Evolutionary conservation across 2,113 vertebrate species (phyloP).

Genomic region (Nycticebus coucang): DNA sequence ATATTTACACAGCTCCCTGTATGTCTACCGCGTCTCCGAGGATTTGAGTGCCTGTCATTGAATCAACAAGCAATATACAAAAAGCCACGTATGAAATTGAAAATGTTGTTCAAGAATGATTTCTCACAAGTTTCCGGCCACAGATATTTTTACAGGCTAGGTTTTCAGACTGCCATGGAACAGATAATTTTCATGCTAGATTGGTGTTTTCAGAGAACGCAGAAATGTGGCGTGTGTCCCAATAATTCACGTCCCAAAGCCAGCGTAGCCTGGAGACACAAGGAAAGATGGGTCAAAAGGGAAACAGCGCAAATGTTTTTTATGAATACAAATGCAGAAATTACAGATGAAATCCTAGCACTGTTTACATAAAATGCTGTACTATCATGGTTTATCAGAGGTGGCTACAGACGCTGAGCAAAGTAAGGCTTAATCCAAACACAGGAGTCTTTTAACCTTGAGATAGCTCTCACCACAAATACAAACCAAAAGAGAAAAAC

Average conservation of each 20-base stretch:
- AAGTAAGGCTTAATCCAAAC: not conserved
- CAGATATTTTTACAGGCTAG: not conserved
- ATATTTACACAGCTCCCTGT: not conserved
- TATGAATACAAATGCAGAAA: not conserved
- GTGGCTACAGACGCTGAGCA: fast-evolving
- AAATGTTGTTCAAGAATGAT: not conserved
- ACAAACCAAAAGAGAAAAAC: not conserved
- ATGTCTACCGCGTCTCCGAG: not conserved
- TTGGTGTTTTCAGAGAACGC: not conserved
- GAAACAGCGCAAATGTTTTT: not conserved
- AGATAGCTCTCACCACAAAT: fast-evolving
- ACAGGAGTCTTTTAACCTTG: no score
- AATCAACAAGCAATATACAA: slow-evolving; percentile 58
- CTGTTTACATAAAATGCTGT: no score
- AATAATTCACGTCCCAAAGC: not conserved
- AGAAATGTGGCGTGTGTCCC: not conserved
- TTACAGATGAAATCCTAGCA: not conserved
- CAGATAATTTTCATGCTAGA: not conserved
- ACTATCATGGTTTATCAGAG: fast-evolving
- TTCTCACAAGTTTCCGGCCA: not conserved
- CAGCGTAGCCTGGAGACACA: fast-evolving
- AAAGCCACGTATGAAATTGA: not conserved
- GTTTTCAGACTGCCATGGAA: not conserved
- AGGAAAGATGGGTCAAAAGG: not conserved
- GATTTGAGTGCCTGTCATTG: slow-evolving; percentile 22